Evolutionary conservation across 2,888 invertebrate species (phyloP).

Genomic region (Zootermopsis nevadensis): DNA sequence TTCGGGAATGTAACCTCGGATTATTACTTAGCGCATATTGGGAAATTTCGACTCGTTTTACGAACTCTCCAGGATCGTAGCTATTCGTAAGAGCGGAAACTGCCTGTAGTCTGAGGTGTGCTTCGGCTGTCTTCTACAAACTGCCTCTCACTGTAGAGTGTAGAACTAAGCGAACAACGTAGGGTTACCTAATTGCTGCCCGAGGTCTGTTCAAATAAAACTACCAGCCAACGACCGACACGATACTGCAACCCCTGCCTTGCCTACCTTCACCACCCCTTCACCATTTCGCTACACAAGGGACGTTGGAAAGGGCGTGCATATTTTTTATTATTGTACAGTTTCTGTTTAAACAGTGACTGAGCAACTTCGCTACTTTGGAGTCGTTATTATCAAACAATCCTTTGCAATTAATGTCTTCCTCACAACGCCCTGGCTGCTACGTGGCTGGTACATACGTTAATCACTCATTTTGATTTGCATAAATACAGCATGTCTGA

Average conservation of each 20-base stretch:
- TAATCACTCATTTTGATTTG: background rate
- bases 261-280: background rate
- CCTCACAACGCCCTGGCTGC: background rate
- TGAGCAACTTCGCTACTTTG: constrained; percentile 31
- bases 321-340: constrained; percentile 19
- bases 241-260: background rate
- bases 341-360: constrained; percentile 41
- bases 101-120: background rate
- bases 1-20: no score
- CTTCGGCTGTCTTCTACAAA: background rate
- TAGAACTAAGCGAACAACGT: background rate
- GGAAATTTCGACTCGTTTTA: no score
- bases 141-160: background rate
- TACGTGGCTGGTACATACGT: background rate
- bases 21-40: no score
- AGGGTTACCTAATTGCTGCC: constrained; percentile 6
- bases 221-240: background rate
- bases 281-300: background rate
- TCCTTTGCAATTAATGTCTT: constrained; percentile 45
- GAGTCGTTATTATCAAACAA: constrained; percentile 48
- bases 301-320: background rate
- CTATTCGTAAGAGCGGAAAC: no score
- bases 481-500: background rate
- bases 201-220: constrained; percentile 18
- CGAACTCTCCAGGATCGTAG: no score